Conservation (phyloP, 2,113 vertebrate genomes). For the Pomatorhinus ruficollis region DNA sequence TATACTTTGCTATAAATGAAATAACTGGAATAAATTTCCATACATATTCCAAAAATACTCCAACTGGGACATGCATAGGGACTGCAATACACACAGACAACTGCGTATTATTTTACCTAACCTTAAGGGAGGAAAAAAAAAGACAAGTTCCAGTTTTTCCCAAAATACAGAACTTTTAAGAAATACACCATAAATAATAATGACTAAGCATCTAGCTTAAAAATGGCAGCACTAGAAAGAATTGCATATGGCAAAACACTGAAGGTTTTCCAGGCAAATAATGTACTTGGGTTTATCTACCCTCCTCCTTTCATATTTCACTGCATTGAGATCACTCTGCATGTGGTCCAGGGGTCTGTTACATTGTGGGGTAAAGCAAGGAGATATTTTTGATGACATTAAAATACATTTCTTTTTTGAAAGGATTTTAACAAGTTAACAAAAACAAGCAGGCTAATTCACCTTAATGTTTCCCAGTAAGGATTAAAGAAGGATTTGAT, state of each 20-base stretch:
- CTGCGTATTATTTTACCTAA: neutral
- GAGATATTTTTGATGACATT: neutral
- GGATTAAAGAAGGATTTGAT: constrained; percentile 28
- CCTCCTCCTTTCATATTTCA: neutral
- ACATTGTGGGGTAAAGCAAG: neutral
- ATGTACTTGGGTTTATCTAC: neutral
- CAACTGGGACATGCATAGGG: neutral
- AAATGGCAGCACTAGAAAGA: neutral
- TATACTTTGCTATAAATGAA: neutral
- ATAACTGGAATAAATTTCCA: neutral
- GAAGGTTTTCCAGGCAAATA: neutral
- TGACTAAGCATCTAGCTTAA: neutral
- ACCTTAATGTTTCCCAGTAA: constrained; percentile 4
- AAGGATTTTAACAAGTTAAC: neutral
- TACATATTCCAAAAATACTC: neutral
- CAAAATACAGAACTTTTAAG: neutral
- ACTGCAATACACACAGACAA: neutral
- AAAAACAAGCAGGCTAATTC: neutral
- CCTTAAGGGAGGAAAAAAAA: neutral
- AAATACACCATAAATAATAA: neutral
- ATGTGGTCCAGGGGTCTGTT: neutral
- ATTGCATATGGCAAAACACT: neutral
- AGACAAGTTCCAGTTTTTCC: neutral
- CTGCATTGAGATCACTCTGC: neutral
- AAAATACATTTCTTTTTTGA: neutral